Percentiles rank a stretch among this genome's conserved stretches.
Evolutionary conservation across 2,797 vertebrate genomes (phyloP).

Genomic region (Synanceia verrucosa): DNA sequence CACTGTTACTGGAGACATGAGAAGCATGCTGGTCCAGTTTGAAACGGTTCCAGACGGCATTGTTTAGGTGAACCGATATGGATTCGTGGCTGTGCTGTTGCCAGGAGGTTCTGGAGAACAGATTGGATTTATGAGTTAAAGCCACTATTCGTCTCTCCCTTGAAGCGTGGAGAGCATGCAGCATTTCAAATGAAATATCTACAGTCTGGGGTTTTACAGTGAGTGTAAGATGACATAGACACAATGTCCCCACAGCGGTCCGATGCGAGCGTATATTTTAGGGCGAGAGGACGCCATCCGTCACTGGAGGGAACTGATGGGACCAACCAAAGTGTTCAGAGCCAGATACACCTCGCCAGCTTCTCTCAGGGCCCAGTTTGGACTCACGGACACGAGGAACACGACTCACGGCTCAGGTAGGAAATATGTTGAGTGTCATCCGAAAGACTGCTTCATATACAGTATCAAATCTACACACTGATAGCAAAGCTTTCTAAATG

Average conservation of each 20-base stretch:
- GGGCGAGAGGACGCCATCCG: slow-evolving; percentile 89
- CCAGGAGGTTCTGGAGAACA: not conserved
- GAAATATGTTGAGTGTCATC: not conserved
- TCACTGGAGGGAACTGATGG: slow-evolving; percentile 94
- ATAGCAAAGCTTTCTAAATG: not conserved
- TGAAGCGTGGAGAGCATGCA: not conserved
- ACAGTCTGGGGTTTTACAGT: not conserved
- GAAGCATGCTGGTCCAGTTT: not conserved
- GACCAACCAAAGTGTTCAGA: slow-evolving; percentile 93
- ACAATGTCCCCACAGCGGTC: slow-evolving; percentile 82
- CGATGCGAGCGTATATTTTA: slow-evolving; percentile 93
- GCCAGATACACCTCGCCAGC: slow-evolving; percentile 85
- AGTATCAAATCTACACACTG: not conserved
- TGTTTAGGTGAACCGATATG: slow-evolving; percentile 9
- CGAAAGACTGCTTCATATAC: not conserved
- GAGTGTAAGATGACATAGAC: not conserved
- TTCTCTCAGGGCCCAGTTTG: slow-evolving; percentile 89
- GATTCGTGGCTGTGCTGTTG: not conserved
- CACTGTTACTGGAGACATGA: not conserved
- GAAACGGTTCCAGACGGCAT: not conserved
- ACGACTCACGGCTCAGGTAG: slow-evolving; percentile 95
- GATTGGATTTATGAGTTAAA: not conserved
- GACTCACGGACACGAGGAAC: slow-evolving; percentile 96
- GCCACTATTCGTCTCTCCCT: not conserved
- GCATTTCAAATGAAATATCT: not conserved